Base-by-base conservation (phyloP, 2,797 vertebrate genomes). In the Antennarius maculatus region DNA sequence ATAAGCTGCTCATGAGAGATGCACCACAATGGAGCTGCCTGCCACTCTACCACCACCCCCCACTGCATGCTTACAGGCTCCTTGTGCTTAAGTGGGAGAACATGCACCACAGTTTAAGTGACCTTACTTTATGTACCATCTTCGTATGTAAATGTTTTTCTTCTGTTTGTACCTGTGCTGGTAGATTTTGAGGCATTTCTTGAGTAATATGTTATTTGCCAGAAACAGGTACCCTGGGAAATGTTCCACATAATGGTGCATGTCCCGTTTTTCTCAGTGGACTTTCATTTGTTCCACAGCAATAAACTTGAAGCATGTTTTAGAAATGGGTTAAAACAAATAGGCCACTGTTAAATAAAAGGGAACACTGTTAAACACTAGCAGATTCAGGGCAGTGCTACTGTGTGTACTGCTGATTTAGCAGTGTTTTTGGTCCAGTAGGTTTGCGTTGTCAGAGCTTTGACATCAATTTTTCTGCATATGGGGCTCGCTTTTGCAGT, bases 291-390 rank as follows among this genome's bases (percentile, higher is more conserved):
- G 34, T 72, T 18, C 58, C 28, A 18, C 29, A 48, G 56, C 54
- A 55, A 57, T 82, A 42, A 54, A 73, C 76, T 59, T 3, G 15
- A 67, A 47, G 73, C 51, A 15, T 63, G 37, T 69, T 61, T 60
- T 45, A 23, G 54, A 80, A 80, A 71, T 71, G 46, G 47, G 29
- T 68, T 77, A 56, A 66, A 68, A 56, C 54, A 68, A 68, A 79
- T 42, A 37, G 42, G 7, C 41, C 15, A 29, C 66, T 54, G 54
- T 71, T 69, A 48, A 78, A 77, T 37, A 47, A n/a, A 54, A 61
- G 18, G 54, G 53, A 65, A 59, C 42, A 23, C 23, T 23, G 1
- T 23, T 28, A 34, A 5, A 23, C 58, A 17, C 49, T 3, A 46
- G 46, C 46, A 1, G 28, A 39, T 37, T 69, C 50, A 50, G 6